Percentiles rank a stretch among this genome's conserved stretches.
Conservation (phyloP, 2,888 invertebrate genomes). For the Portevinia maculata region DNA sequence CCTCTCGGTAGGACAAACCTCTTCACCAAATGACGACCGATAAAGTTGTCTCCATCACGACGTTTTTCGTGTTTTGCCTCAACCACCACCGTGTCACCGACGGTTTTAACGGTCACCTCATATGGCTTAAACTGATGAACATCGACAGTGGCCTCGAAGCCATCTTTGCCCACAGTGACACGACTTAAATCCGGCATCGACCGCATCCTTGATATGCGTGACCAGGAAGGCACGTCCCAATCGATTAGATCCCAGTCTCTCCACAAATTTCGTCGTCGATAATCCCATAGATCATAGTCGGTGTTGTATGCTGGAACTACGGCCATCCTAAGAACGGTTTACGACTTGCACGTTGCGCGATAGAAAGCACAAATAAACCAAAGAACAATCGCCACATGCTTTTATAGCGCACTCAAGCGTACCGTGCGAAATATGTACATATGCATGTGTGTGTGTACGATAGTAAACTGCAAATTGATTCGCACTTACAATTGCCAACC, state of each 20-base stretch:
- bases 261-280: slow-evolving; percentile 80
- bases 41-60: slow-evolving; percentile 88
- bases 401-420: slow-evolving; percentile 77
- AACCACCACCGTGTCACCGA: slow-evolving; percentile 85
- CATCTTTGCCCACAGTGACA: slow-evolving; percentile 85
- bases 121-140: slow-evolving; percentile 88
- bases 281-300: slow-evolving; percentile 82
- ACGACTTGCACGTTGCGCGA: slow-evolving; percentile 22
- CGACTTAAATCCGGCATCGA: slow-evolving; percentile 82
- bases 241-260: slow-evolving; percentile 81
- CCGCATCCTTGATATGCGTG: slow-evolving; percentile 80
- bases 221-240: slow-evolving; percentile 81
- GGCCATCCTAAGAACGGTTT: slow-evolving; percentile 76
- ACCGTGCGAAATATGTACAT: neutral
- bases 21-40: slow-evolving; percentile 91
- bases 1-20: slow-evolving; percentile 87
- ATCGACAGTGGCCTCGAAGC: slow-evolving; percentile 87
- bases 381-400: slow-evolving; percentile 76
- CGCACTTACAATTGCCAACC: slow-evolving; percentile 41
- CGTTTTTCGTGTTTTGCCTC: slow-evolving; percentile 89
- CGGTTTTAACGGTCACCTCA: slow-evolving; percentile 88
- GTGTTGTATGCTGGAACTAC: slow-evolving; percentile 79
- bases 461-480: slow-evolving; percentile 19
- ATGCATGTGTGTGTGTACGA: neutral
- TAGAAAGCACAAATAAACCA: slow-evolving; percentile 80